A percentile compares a stretch with the other conserved stretches of the same genome.
Evolutionary conservation across 2,888 invertebrate genomes (phyloP).

Genomic region (Lingula anatina): DNA sequence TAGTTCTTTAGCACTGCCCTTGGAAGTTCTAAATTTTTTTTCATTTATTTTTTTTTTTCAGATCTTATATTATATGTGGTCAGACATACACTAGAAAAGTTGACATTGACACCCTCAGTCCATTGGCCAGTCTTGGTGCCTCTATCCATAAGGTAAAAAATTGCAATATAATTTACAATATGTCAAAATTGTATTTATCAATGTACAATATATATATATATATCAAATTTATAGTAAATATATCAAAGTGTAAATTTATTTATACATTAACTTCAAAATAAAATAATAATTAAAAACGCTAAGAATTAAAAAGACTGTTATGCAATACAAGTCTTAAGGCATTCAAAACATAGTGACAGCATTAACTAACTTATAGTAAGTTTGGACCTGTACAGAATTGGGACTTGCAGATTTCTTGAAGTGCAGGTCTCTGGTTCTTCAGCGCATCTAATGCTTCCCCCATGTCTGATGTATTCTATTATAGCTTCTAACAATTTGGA

Average conservation of each 20-base stretch:
- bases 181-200: slow-evolving; percentile 10
- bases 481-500: too few species aligned
- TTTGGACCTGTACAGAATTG: too few species aligned
- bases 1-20: background rate
- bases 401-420: too few species aligned
- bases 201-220: too few species aligned
- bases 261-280: background rate
- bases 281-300: background rate
- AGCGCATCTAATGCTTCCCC: too few species aligned
- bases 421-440: too few species aligned
- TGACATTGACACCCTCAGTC: slow-evolving; percentile 75
- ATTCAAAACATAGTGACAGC: too few species aligned
- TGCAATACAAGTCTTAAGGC: too few species aligned
- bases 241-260: background rate
- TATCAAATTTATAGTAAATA: too few species aligned
- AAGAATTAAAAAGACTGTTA: too few species aligned
- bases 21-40: background rate
- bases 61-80: slow-evolving; percentile 79
- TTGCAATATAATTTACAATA: background rate
- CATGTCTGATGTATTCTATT: too few species aligned
- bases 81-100: slow-evolving; percentile 95
- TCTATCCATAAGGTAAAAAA: slow-evolving; percentile 75
- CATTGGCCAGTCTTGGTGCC: slow-evolving; percentile 76
- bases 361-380: too few species aligned
- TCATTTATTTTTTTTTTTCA: slow-evolving; percentile 21